Conservation (phyloP, 2,888 invertebrate genomes). For the Apotomis betuletana region DNA sequence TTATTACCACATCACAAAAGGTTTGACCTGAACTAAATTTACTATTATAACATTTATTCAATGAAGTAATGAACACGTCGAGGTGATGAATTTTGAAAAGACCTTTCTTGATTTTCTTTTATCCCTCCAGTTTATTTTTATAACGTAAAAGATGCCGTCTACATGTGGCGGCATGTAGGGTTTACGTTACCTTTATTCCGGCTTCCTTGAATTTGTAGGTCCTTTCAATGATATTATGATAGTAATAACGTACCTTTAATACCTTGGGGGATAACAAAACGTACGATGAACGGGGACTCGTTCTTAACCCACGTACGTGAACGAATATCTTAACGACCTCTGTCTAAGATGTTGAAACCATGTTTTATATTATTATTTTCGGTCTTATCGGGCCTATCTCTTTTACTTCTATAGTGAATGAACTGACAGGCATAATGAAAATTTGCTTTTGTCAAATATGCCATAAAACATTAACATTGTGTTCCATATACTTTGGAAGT, state of each 20-base stretch:
- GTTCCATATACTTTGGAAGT: no score
- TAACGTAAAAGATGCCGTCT: not conserved
- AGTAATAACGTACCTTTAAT: slow-evolving; percentile 18
- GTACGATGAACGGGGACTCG: not conserved
- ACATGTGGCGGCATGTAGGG: not conserved
- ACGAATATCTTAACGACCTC: not conserved
- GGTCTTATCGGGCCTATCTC: not conserved
- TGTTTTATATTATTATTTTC: not conserved
- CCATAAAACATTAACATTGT: no score
- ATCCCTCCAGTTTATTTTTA: no score
- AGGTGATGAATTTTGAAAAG: no score
- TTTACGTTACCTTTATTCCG: slow-evolving; percentile 5
- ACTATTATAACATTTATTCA: no score
- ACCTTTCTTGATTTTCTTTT: no score
- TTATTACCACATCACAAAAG: no score
- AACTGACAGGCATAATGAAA: no score
- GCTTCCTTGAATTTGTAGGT: slow-evolving; percentile 20
- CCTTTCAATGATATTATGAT: slow-evolving; percentile 8
- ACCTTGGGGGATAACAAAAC: slow-evolving; percentile 6
- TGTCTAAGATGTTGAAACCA: not conserved
- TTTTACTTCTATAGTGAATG: not conserved
- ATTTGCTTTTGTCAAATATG: no score
- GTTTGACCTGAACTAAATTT: no score
- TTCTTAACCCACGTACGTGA: not conserved
- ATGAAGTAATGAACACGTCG: no score